Evolutionary conservation across 2,888 invertebrate species (phyloP).

Genomic region (Heliconius charithonia): DNA sequence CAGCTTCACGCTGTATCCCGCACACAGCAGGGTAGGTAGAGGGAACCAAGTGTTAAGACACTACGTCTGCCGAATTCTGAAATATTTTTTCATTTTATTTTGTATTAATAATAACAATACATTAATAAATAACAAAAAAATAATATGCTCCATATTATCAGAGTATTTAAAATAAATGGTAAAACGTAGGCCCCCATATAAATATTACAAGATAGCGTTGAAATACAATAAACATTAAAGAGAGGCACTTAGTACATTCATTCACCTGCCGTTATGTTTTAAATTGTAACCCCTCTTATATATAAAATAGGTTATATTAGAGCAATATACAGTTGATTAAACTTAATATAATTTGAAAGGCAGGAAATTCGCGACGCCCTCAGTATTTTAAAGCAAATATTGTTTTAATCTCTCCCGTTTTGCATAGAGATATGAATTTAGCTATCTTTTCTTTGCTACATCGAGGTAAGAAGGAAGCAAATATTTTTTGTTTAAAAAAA

Average conservation of each 20-base stretch:
- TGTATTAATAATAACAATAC: no score
- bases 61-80: no score
- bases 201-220: neutral
- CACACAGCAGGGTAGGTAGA: no score
- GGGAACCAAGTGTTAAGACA: no score
- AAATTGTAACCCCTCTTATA: conserved; percentile 41
- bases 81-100: no score
- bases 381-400: conserved; percentile 57
- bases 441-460: conserved; percentile 13
- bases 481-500: neutral
- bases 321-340: conserved; percentile 55
- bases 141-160: neutral
- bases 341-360: conserved; percentile 56
- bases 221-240: conserved; percentile 22
- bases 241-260: conserved; percentile 13
- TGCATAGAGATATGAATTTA: conserved; percentile 53
- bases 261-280: conserved; percentile 21
- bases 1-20: no score
- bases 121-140: no score
- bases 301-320: conserved; percentile 33
- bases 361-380: conserved; percentile 46
- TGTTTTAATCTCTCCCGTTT: conserved; percentile 66
- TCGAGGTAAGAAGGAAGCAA: conserved; percentile 3
- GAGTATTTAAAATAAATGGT: neutral
- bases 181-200: neutral